phyloP scores from a whole-genome alignment of 2,888 invertebrate species.

The Trachelus iudaicus region DNA sequence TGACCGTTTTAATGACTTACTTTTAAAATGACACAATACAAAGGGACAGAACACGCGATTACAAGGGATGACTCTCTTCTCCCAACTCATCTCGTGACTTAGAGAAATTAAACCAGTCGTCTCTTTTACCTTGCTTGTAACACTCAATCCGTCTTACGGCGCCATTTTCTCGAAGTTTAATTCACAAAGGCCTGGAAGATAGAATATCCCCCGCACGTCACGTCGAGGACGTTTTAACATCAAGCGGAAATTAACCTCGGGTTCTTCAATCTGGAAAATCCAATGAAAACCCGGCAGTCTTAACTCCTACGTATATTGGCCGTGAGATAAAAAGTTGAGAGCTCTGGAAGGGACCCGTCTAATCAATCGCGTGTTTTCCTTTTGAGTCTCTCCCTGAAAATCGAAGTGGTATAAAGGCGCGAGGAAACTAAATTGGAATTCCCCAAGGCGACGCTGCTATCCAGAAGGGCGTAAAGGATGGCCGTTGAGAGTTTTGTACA shows the following conservation, averaged over 20 bases:
- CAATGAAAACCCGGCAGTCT: background rate
- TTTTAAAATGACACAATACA: slow-evolving; percentile 15
- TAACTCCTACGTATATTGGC: background rate
- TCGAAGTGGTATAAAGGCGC: slow-evolving; percentile 29
- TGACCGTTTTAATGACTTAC: slow-evolving; percentile 16
- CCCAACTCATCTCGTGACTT: background rate
- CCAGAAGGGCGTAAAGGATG: slow-evolving; percentile 25
- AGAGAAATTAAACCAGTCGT: background rate
- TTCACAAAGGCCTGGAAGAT: background rate
- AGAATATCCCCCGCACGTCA: background rate
- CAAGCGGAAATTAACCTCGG: background rate
- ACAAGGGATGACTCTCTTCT: background rate
- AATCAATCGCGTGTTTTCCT: slow-evolving; percentile 58
- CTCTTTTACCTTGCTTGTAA: background rate
- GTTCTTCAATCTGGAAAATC: background rate
- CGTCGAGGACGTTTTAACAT: background rate
- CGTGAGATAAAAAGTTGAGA: slow-evolving; percentile 20
- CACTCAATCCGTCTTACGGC: background rate
- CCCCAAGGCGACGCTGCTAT: slow-evolving; percentile 51
- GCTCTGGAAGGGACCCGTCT: slow-evolving; percentile 28
- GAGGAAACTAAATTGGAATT: slow-evolving; percentile 56
- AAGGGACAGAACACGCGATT: slow-evolving; percentile 19
- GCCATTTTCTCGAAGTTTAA: background rate
- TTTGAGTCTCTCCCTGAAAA: slow-evolving; percentile 42
- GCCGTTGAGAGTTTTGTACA: slow-evolving; percentile 18